Evolutionary conservation across 2,888 invertebrate genomes (phyloP), one percentile per base, ranked within the genome.

Genomic region (Onchidella celtica): DNA sequence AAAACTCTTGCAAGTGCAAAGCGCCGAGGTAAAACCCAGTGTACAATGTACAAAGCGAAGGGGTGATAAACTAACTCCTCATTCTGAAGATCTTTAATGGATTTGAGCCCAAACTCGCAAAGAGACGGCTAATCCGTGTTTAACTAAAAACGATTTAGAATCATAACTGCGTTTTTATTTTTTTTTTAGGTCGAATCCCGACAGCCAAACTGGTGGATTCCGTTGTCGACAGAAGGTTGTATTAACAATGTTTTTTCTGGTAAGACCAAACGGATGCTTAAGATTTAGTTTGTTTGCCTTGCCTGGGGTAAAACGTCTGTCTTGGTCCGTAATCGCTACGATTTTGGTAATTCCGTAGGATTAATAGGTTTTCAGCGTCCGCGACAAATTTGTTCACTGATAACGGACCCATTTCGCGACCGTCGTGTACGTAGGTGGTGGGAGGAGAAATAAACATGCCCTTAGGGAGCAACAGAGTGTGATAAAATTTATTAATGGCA

Each of bases 41-140:
- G 47, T 47, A 47, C 47, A 47, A 47, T n/a, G n/a, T n/a, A n/a
- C n/a, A n/a, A n/a, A 47, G 47, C 6, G 6, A 4, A 36, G 1
- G n/a, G 40, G n/a, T 38, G n/a, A 57, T 34, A 72, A 72, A 34
- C 57, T n/a, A 59, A n/a, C 36, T 24, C 59, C 29, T 57, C 59
- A 6, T 65, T 21, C 66, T 85, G 76, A 83, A 87, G 86, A 84
- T 82, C 82, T 87, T n/a, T 87, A 87, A 87, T 88, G 87, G 87
- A 75, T 72, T 74, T 81, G 69, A 84, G 81, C 82, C 86, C 81
- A 89, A 90, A 89, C 89, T 88, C 89, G 89, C 87, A 88, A 88
- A 81, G 74, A 78, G 73, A 34, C 57, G 66, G 57, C 79, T 82
- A 84, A 84, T 84, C 84, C 65, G 11, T 75, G 75, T 75, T 75